phyloP scores from a whole-genome alignment of 2,888 invertebrate genomes.

The Hipparchia sbordonii region DNA sequence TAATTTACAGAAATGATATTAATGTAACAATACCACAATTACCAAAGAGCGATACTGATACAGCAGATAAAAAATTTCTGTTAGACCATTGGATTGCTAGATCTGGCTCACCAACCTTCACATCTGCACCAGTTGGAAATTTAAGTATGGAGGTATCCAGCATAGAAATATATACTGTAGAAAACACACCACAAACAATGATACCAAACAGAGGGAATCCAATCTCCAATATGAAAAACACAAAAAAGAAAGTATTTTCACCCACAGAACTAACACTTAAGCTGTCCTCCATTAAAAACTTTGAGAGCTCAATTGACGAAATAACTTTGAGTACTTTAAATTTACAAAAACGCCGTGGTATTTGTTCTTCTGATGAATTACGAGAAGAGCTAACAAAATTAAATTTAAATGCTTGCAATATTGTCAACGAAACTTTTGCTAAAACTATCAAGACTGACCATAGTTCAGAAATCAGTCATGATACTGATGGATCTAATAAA shows the following conservation, averaged over 20 bases:
- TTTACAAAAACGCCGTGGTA: slow-evolving; percentile 81
- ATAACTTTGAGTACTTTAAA: slow-evolving; percentile 71
- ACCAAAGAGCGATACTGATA: slow-evolving; percentile 65
- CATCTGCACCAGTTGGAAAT: slow-evolving; percentile 73
- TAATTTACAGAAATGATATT: slow-evolving; percentile 47
- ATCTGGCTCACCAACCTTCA: slow-evolving; percentile 76
- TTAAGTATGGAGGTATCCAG: slow-evolving; percentile 71
- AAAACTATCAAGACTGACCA: slow-evolving; percentile 69
- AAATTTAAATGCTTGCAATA: slow-evolving; percentile 62
- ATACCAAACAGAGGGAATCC: slow-evolving; percentile 53
- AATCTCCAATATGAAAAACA: slow-evolving; percentile 53
- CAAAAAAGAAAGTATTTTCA: slow-evolving; percentile 73
- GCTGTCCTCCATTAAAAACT: slow-evolving; percentile 65
- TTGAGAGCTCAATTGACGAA: slow-evolving; percentile 76
- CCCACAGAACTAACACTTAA: slow-evolving; percentile 77
- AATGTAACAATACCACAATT: slow-evolving; percentile 47
- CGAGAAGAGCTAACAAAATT: slow-evolving; percentile 68
- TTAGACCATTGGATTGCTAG: slow-evolving; percentile 80
- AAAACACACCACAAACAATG: slow-evolving; percentile 70
- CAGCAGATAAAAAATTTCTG: slow-evolving; percentile 77
- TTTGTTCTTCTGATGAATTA: slow-evolving; percentile 81
- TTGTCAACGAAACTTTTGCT: slow-evolving; percentile 62
- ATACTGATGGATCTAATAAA: slow-evolving; percentile 75
- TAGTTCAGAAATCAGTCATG: slow-evolving; percentile 73
- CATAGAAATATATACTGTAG: slow-evolving; percentile 75